Base-by-base conservation (phyloP, 2,888 invertebrate genomes). In the Theodoxus fluviatilis region DNA sequence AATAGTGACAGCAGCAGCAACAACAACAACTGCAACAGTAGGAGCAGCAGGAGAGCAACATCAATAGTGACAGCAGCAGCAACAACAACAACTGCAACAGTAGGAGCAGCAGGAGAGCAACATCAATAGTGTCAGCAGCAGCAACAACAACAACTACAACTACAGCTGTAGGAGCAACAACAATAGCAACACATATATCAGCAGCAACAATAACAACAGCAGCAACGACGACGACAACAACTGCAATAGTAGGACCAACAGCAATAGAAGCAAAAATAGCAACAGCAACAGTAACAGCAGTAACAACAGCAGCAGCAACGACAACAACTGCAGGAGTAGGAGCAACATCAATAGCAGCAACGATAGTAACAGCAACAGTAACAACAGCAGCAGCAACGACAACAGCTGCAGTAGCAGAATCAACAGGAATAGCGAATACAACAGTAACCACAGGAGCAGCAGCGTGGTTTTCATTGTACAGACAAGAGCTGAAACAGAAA, bases 371-470 rank as follows among this genome's bases (percentile, higher is more conserved):
- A 57, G 22, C 57, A 57, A 25, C 57, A 57, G 22, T 22, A 22
- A 22, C 22, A 57, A 57, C 57, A 57, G 22, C 57, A 57, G 57
- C 57, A 57, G n/a, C 57, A 57, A 57, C 57, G 18, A 43, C 43
- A 43, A 43, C 43, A 43, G 18, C 43, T 12, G 18, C 43, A 18
- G 18, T 15, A 43, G 18, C 43, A 43, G 18, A 9, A 43, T 12
- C 43, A 43, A 43, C 43, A 43, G 18, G 9, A 43, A 18, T 43
- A 43, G 18, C 43, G 18, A 43, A 9, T 12, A 18, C 43, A 43
- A 43, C 43, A 43, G 18, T 15, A 43, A 43, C n/a, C n/a, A n/a
- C n/a, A n/a, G n/a, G n/a, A n/a, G n/a, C n/a, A n/a, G n/a, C n/a
- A n/a, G n/a, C n/a, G n/a, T n/a, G n/a, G n/a, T n/a, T n/a, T n/a